phyloP scores from a whole-genome alignment of 1,140 invertebrate species.

The Aphelinus certus region DNA sequence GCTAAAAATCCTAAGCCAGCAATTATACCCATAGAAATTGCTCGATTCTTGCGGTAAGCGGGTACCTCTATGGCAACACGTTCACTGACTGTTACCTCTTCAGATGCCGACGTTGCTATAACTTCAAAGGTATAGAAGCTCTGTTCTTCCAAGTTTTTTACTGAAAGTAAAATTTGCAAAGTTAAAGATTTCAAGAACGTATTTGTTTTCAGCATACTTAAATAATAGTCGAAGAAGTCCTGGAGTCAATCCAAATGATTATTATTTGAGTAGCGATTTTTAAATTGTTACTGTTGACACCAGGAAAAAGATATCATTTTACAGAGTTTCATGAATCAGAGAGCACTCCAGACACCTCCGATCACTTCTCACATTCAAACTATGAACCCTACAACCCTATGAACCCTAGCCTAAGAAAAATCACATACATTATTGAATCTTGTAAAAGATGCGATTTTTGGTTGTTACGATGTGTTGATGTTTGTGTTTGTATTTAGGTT shows the following conservation, averaged over 20 bases:
- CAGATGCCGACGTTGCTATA: conserved; percentile 67
- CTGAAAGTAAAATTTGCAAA: conserved; percentile 55
- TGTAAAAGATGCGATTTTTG: no score
- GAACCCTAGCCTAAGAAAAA: no score
- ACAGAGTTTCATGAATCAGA: no score
- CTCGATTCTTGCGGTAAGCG: conserved; percentile 70
- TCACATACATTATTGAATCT: no score
- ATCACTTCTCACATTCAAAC: no score
- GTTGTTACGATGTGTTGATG: no score
- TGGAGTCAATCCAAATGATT: conserved; percentile 5
- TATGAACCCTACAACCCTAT: no score
- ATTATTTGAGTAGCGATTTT: neutral
- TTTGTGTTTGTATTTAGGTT: no score
- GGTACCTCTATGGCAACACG: conserved; percentile 70
- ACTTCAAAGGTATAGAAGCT: conserved; percentile 75
- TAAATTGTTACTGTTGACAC: no score
- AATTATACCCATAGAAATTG: conserved; percentile 71
- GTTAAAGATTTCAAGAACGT: neutral
- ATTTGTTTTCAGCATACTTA: neutral
- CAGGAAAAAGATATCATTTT: no score
- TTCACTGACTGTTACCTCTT: conserved; percentile 68
- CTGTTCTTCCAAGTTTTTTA: conserved; percentile 73
- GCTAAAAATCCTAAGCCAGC: conserved; percentile 70
- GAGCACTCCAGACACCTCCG: no score
- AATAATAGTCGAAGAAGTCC: neutral